Evolutionary conservation across 2,113 vertebrate species (phyloP), one percentile per base, ranked within the genome.

Genomic region (Glaucidium brasilianum): DNA sequence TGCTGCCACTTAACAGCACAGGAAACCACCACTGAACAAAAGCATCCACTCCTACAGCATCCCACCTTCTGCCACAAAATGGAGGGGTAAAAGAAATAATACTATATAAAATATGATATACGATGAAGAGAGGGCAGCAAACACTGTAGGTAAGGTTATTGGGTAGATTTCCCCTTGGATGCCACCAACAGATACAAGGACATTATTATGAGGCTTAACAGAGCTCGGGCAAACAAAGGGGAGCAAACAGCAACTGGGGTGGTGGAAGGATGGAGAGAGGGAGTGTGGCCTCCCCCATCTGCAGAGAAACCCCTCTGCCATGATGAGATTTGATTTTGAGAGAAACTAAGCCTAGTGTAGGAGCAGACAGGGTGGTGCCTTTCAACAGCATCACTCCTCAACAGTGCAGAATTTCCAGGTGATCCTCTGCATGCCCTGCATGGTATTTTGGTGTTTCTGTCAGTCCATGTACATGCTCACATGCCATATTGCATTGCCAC

Each of bases 1-100:
- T 97, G 96, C 97, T 97, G 93, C 92, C 96, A 97, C 96, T 97
- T 97, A 97, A 97, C 96, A 85, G 80, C 92, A 94, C 94, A 97
- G 94, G 95, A 97, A 98, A 97, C 96, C 92, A 98, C 89, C 88
- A 69, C 90, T 62, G 95, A 98, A 97, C 85, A 92, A 97, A 96
- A 97, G 93, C 94, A 91, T 92, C 88, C 95, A 69, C 59, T 96
- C 67, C 18, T 81, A 82, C 73, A 93, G 88, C 92, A 95, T 94
- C 92, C 58, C 76, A 95, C 92, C 92, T 95, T 89, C 93, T 96
- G 92, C 78, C 91, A 91, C 90, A 95, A 96, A 97, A 95, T 78
- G 91, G 94, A 95, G 59, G 82, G 55, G 37, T n/a, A 78, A 85
- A 82, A 77, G 62, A 88, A 97, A 41, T 32, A 63, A 34, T 63